Percentiles rank a stretch among this genome's conserved stretches.
These are phyloP conservation scores for Sparus aurata DNA, from an alignment of 2,797 vertebrate genomes.

Conservation along the genomic window DNA sequence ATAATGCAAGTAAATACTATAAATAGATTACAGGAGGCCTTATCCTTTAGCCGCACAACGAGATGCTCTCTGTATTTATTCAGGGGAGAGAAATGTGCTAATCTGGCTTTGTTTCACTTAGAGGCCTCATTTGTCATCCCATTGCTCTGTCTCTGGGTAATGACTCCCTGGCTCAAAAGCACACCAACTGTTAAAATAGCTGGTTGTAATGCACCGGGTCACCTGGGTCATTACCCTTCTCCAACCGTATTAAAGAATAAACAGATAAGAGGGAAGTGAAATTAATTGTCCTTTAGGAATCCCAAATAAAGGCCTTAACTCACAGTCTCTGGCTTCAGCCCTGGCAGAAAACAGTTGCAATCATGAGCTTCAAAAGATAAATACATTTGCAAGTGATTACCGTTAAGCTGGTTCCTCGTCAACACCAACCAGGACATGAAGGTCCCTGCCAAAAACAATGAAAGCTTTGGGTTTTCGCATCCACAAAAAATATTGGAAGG, in stretches of 20 bases:
- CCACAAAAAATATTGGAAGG: slow-evolving; percentile 82
- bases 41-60: slow-evolving; percentile 68
- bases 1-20: slow-evolving; percentile 70
- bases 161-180: slow-evolving; percentile 65
- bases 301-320: slow-evolving; percentile 58
- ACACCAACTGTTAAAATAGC: slow-evolving; percentile 67
- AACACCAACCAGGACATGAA: slow-evolving; percentile 72
- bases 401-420: slow-evolving; percentile 77
- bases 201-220: slow-evolving; percentile 57
- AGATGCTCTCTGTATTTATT: slow-evolving; percentile 66
- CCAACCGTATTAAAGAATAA: slow-evolving; percentile 53
- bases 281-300: slow-evolving; percentile 52
- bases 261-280: slow-evolving; percentile 51
- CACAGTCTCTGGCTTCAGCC: slow-evolving; percentile 49
- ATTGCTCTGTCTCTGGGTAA: slow-evolving; percentile 56
- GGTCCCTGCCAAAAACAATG: slow-evolving; percentile 81
- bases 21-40: slow-evolving; percentile 77
- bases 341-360: slow-evolving; percentile 63
- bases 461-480: slow-evolving; percentile 79
- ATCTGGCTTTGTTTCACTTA: slow-evolving; percentile 81
- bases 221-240: slow-evolving; percentile 56
- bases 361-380: slow-evolving; percentile 79
- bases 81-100: slow-evolving; percentile 72
- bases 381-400: slow-evolving; percentile 80
- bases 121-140: slow-evolving; percentile 66